Evolutionary conservation across 2,797 vertebrate genomes (phyloP).

Genomic region (Chiloscyllium punctatum): DNA sequence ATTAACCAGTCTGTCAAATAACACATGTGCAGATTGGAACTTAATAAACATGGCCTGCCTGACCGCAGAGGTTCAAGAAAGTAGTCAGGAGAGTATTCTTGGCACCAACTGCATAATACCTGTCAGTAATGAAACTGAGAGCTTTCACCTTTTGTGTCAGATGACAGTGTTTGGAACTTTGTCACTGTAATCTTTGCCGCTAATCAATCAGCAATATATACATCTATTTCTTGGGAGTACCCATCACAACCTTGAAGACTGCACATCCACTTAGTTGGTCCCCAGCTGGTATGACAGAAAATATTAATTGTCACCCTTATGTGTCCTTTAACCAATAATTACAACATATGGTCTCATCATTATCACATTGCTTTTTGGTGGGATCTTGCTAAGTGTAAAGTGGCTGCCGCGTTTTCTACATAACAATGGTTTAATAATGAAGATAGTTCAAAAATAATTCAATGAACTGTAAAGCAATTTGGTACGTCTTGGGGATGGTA

Average conservation of each 20-base stretch:
- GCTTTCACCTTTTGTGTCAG: not conserved
- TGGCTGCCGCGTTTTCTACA: not conserved
- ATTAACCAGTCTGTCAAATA: not conserved
- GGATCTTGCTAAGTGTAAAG: not conserved
- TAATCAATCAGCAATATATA: not conserved
- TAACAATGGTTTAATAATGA: not conserved
- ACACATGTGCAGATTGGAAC: not conserved
- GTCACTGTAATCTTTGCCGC: not conserved
- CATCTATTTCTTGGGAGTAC: not conserved
- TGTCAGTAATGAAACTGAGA: not conserved
- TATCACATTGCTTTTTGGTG: not conserved
- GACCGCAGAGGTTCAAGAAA: not conserved
- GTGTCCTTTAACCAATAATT: not conserved
- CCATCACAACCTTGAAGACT: not conserved
- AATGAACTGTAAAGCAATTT: not conserved
- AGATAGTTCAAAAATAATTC: not conserved
- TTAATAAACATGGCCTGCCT: not conserved
- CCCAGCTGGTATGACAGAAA: not conserved
- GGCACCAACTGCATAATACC: not conserved
- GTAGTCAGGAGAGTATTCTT: not conserved
- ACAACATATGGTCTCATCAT: not conserved
- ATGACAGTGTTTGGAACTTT: not conserved
- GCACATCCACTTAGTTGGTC: not conserved
- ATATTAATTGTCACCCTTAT: not conserved
- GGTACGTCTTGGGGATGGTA: not conserved